Evolutionary conservation across 2,888 invertebrate species (phyloP).

Genomic region (Dione vanillae): DNA sequence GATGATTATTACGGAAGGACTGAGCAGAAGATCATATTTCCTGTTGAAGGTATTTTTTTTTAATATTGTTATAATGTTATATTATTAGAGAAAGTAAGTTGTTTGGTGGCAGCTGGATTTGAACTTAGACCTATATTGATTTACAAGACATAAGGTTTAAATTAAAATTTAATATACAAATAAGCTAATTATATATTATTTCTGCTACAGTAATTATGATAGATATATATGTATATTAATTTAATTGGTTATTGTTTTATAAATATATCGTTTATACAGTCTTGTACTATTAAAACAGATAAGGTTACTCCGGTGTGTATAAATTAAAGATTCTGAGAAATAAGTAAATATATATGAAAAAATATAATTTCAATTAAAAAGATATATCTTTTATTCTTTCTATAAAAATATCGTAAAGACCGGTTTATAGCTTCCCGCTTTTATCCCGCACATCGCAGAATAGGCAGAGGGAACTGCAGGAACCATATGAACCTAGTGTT

Average conservation of each 20-base stretch:
- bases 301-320: not conserved
- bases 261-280: not conserved
- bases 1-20: constrained; percentile 94
- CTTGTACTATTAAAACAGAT: constrained; percentile 9
- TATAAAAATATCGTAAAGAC: too few species aligned
- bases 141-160: not conserved
- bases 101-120: not conserved
- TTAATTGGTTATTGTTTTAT: constrained; percentile 7
- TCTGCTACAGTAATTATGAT: not conserved
- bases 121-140: not conserved
- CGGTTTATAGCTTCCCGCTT: too few species aligned
- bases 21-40: constrained; percentile 92
- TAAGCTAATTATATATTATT: not conserved
- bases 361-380: too few species aligned
- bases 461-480: too few species aligned
- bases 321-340: not conserved
- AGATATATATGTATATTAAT: constrained; percentile 11
- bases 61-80: not conserved
- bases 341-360: not conserved
- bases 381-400: too few species aligned
- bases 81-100: too few species aligned
- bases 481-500: too few species aligned
- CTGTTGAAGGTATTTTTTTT: constrained; percentile 88
- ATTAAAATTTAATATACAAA: too few species aligned
- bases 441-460: too few species aligned